phyloP scores from a whole-genome alignment of 2,113 vertebrate genomes.

The Uria aalge region DNA sequence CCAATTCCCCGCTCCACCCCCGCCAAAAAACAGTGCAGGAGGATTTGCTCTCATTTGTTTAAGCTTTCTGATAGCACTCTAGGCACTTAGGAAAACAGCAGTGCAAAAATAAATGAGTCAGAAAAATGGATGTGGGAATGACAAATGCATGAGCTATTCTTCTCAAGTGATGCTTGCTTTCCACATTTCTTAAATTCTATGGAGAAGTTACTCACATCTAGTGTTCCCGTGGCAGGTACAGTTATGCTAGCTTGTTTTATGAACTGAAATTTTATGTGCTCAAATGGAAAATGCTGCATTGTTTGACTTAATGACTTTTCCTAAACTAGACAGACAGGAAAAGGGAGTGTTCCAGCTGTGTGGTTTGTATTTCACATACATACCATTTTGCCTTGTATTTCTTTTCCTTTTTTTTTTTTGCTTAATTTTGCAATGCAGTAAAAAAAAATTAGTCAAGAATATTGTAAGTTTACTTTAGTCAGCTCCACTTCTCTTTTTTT shows the following conservation, averaged over 20 bases:
- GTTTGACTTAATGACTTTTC: not conserved
- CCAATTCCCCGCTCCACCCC: not conserved
- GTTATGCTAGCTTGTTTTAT: not conserved
- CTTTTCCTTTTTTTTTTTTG: not conserved
- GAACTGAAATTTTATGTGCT: not conserved
- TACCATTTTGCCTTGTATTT: not conserved
- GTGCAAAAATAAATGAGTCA: constrained; percentile 22
- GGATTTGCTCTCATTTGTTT: not conserved
- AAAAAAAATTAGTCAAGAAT: not conserved
- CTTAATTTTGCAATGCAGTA: not conserved
- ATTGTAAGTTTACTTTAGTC: not conserved
- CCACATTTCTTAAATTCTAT: not conserved
- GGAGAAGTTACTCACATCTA: constrained; percentile 10
- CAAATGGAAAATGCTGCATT: not conserved
- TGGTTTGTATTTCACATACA: not conserved
- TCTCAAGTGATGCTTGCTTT: not conserved
- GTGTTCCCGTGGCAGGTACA: not conserved
- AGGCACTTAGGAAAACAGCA: not conserved
- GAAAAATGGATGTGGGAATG: constrained; percentile 26
- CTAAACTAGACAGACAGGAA: constrained; percentile 10
- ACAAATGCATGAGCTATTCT: constrained; percentile 18
- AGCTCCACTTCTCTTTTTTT: not conserved
- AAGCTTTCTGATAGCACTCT: not conserved
- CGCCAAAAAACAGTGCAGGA: not conserved
- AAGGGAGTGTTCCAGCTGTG: not conserved